Evolutionary conservation across 2,888 invertebrate species (phyloP).

Genomic region (Andrena bucephala): DNA sequence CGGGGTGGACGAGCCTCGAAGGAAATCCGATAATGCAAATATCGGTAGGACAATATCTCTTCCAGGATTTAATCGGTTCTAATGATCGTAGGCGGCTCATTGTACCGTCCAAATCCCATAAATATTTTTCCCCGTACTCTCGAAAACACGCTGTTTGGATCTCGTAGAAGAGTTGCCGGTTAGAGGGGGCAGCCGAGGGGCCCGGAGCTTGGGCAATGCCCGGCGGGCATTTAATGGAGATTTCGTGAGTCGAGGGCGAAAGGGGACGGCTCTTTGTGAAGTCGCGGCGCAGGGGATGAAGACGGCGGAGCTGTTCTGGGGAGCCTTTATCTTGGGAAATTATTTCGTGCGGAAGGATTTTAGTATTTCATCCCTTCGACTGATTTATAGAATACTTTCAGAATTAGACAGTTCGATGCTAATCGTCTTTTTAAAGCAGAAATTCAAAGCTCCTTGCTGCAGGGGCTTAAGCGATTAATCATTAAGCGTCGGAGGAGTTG

Average conservation of each 20-base stretch:
- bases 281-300: not conserved
- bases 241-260: slow-evolving; percentile 5
- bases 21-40: slow-evolving; percentile 74
- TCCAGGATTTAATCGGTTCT: slow-evolving; percentile 74
- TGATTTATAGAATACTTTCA: no score
- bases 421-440: no score
- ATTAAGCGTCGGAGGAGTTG: not conserved
- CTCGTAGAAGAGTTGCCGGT: slow-evolving; percentile 20
- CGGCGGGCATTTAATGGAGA: slow-evolving; percentile 15
- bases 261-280: not conserved
- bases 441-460: no score
- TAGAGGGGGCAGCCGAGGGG: not conserved
- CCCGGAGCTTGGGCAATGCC: not conserved
- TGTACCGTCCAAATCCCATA: slow-evolving; percentile 78
- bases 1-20: slow-evolving; percentile 34
- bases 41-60: slow-evolving; percentile 59
- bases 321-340: not conserved
- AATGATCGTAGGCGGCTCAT: slow-evolving; percentile 66
- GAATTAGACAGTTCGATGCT: no score
- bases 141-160: slow-evolving; percentile 72
- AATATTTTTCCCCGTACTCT: slow-evolving; percentile 83
- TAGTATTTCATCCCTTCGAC: no score
- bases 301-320: not conserved
- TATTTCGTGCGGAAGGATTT: no score
- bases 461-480: not conserved